Conservation (phyloP, 1,140 invertebrate genomes). For the Charaxes varanes region DNA sequence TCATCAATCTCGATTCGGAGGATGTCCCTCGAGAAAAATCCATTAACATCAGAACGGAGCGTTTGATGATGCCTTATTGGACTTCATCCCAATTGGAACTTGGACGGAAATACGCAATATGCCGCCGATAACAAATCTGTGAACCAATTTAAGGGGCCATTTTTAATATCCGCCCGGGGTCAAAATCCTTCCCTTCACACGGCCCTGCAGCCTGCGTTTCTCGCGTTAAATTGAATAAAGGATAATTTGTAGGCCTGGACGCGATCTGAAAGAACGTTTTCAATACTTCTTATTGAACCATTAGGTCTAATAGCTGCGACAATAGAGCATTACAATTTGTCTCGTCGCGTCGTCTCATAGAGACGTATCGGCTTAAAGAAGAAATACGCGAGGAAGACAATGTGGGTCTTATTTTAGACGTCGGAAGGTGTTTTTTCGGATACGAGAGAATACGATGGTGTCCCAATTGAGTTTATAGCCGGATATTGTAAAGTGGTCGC, state of each 20-base stretch:
- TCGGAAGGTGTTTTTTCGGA: conserved; percentile 34
- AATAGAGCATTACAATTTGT: conserved; percentile 69
- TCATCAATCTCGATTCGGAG: conserved; percentile 36
- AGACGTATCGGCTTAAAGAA: conserved; percentile 25
- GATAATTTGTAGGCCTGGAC: conserved; percentile 49
- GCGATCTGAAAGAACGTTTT: conserved; percentile 58
- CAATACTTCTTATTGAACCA: conserved; percentile 67
- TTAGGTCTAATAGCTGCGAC: conserved; percentile 63
- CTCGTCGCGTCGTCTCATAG: conserved; percentile 33
- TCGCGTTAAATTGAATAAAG: conserved; percentile 61
- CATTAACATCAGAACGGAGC: conserved; percentile 37
- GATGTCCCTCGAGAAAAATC: conserved; percentile 36
- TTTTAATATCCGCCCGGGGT: conserved; percentile 65
- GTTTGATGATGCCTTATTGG: conserved; percentile 37
- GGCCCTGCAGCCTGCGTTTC: conserved; percentile 40
- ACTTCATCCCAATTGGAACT: conserved; percentile 32
- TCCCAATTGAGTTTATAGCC: conserved; percentile 61
- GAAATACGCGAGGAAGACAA: conserved; percentile 28
- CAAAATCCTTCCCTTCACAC: conserved; percentile 56
- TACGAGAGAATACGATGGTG: conserved; percentile 23
- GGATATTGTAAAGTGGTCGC: conserved; percentile 68
- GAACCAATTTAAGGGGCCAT: conserved; percentile 58
- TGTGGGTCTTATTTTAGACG: conserved; percentile 38
- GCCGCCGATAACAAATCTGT: conserved; percentile 52
- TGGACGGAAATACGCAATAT: conserved; percentile 52